These are phyloP conservation scores for Platichthys stellatus DNA, from an alignment of 2,113 vertebrate genomes.

Conservation along the genomic window DNA sequence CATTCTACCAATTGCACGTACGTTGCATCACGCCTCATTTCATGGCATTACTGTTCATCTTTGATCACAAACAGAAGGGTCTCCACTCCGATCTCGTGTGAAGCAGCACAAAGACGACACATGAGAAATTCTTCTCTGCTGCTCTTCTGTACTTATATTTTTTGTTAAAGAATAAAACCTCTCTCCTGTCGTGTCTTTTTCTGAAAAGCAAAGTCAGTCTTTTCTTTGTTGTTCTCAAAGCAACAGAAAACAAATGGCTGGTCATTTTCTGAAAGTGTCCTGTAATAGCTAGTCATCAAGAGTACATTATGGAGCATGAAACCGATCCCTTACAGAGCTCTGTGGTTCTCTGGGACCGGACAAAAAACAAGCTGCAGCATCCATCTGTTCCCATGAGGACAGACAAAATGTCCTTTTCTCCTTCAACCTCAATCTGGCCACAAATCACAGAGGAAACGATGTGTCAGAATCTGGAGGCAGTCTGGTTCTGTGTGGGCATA, in stretches of 20 bases:
- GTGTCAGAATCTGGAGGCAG: slow-evolving; percentile 67
- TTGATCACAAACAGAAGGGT: slow-evolving; percentile 62
- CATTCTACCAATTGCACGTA: slow-evolving; percentile 57
- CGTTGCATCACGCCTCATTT: slow-evolving; percentile 72
- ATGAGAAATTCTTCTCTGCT: slow-evolving; percentile 23
- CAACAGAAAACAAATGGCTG: neutral
- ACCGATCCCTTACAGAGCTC: slow-evolving; percentile 42
- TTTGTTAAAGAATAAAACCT: slow-evolving; percentile 10
- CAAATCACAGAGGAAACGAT: slow-evolving; percentile 78
- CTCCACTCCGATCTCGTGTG: slow-evolving; percentile 41
- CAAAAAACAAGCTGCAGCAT: slow-evolving; percentile 34
- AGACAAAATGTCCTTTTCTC: slow-evolving; percentile 55
- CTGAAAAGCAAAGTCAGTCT: neutral
- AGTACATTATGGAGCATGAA: slow-evolving; percentile 17
- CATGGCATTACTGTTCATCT: slow-evolving; percentile 43
- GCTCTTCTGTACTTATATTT: neutral
- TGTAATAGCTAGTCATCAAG: too few relatives aligned
- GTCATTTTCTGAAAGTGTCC: too few relatives aligned
- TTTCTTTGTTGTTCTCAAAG: too few relatives aligned
- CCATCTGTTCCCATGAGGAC: slow-evolving; percentile 59
- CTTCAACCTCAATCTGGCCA: slow-evolving; percentile 72
- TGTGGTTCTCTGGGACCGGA: slow-evolving; percentile 8
- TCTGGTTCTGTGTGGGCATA: slow-evolving; percentile 39
- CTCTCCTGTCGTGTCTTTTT: neutral
- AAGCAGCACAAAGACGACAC: slow-evolving; percentile 41